A percentile compares a stretch with the other conserved stretches of the same genome.
Evolutionary conservation across 2,888 invertebrate genomes (phyloP).

Genomic region (Oscheius myriophilus): DNA sequence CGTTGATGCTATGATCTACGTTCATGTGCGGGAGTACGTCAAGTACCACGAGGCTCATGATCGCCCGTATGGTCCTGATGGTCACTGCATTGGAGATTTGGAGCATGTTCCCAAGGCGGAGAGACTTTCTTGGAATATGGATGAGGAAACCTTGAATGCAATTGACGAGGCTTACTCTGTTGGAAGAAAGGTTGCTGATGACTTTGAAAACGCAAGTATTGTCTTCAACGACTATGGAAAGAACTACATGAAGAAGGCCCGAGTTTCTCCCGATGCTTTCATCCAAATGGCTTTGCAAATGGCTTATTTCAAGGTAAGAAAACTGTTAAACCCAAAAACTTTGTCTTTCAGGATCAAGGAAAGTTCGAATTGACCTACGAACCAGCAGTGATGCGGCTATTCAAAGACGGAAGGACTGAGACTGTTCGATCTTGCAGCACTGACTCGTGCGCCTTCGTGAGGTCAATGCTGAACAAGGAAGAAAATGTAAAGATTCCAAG

Average conservation of each 20-base stretch:
- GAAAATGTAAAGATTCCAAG: constrained; percentile 12
- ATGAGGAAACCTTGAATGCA: constrained; percentile 48
- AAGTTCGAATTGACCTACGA: constrained; percentile 95
- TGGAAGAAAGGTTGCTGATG: constrained; percentile 81
- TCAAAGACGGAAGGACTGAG: constrained; percentile 93
- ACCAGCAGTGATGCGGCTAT: constrained; percentile 95
- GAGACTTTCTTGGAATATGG: constrained; percentile 85
- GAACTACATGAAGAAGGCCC: constrained; percentile 90
- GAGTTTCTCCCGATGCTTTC: constrained; percentile 94
- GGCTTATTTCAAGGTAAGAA: constrained; percentile 82
- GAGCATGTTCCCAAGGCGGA: constrained; percentile 81
- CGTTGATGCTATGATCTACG: constrained; percentile 62
- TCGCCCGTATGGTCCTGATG: constrained; percentile 58
- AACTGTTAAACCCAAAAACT: not conserved
- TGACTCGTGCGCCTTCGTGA: constrained; percentile 92
- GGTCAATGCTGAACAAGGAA: constrained; percentile 83
- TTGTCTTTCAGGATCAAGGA: constrained; percentile 79
- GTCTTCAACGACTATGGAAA: constrained; percentile 84
- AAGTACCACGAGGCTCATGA: constrained; percentile 58
- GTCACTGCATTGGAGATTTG: constrained; percentile 56
- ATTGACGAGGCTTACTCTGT: constrained; percentile 53
- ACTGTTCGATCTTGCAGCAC: constrained; percentile 93
- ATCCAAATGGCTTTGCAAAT: constrained; percentile 94
- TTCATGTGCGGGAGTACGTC: constrained; percentile 64
- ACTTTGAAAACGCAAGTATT: constrained; percentile 87